Conservation (phyloP, 2,797 vertebrate species). For the Chrosomus eos region DNA sequence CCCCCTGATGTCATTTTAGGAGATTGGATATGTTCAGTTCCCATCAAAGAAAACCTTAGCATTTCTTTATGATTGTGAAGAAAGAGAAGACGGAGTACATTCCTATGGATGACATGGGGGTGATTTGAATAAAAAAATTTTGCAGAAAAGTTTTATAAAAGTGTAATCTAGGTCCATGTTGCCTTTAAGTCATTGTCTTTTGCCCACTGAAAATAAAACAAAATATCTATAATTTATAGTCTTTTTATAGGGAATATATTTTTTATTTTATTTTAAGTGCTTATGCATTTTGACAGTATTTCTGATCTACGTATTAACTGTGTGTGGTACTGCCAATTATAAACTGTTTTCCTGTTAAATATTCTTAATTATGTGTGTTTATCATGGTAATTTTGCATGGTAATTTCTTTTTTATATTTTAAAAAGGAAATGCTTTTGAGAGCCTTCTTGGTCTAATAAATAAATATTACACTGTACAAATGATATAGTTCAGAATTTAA, state of each 20-base stretch:
- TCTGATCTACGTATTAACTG: neutral
- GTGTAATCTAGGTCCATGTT: no score
- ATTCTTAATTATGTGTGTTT: neutral
- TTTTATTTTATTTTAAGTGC: neutral
- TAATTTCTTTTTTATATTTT: neutral
- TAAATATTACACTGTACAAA: constrained; percentile 20
- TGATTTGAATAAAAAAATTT: no score
- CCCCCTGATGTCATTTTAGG: no score
- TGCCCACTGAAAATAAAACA: neutral
- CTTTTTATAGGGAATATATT: neutral
- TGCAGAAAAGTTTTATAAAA: no score
- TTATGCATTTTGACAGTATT: neutral
- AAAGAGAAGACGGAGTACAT: no score
- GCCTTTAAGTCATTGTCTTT: no score
- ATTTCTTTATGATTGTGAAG: no score
- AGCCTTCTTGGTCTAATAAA: constrained; percentile 29
- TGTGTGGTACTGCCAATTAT: constrained; percentile 8
- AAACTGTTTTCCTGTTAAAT: constrained; percentile 10
- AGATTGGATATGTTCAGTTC: no score
- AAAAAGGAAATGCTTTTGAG: constrained; percentile 29
- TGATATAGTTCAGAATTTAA: constrained; percentile 38
- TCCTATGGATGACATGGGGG: no score
- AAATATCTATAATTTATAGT: neutral
- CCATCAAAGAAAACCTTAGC: no score
- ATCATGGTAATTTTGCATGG: neutral